These are phyloP conservation scores for Phlogophora meticulosa DNA, from an alignment of 2,888 invertebrate species.

Conservation along the genomic window DNA sequence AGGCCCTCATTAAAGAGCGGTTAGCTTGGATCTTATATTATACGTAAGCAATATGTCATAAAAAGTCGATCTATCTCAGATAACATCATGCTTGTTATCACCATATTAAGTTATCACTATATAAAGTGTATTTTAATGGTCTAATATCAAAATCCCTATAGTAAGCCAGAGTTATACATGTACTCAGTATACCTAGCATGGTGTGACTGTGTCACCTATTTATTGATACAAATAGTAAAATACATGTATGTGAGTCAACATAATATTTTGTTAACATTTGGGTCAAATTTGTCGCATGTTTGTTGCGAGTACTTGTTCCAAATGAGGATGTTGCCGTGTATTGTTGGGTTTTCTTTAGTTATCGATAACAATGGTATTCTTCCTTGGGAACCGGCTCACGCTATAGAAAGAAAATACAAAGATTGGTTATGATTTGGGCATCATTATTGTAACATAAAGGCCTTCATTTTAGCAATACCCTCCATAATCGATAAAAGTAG, in stretches of 20 bases:
- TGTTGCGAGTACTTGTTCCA: not conserved
- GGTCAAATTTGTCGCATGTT: slow-evolving; percentile 11
- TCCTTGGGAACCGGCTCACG: not conserved
- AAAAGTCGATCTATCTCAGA: not conserved
- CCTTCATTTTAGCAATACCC: not conserved
- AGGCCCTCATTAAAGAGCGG: not conserved
- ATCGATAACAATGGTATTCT: slow-evolving; percentile 18
- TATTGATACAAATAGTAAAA: slow-evolving; percentile 24
- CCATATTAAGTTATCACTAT: too few species aligned
- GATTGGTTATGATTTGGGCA: slow-evolving; percentile 15
- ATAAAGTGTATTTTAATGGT: too few species aligned
- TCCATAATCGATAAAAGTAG: not conserved
- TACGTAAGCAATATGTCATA: not conserved
- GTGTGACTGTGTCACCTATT: not conserved
- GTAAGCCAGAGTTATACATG: too few species aligned
- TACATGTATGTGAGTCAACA: slow-evolving; percentile 12
- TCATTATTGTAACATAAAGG: not conserved
- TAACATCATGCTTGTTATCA: not conserved
- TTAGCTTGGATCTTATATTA: not conserved
- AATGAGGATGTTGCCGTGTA: slow-evolving; percentile 32
- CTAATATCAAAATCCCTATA: too few species aligned
- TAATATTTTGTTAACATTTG: slow-evolving; percentile 29
- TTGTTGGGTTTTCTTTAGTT: slow-evolving; percentile 37
- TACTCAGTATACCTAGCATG: not conserved
- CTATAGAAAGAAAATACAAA: not conserved